A percentile compares a stretch with the other conserved stretches of the same genome.
phyloP scores from a whole-genome alignment of 2,113 vertebrate genomes.

The Pygoscelis antarcticus region DNA sequence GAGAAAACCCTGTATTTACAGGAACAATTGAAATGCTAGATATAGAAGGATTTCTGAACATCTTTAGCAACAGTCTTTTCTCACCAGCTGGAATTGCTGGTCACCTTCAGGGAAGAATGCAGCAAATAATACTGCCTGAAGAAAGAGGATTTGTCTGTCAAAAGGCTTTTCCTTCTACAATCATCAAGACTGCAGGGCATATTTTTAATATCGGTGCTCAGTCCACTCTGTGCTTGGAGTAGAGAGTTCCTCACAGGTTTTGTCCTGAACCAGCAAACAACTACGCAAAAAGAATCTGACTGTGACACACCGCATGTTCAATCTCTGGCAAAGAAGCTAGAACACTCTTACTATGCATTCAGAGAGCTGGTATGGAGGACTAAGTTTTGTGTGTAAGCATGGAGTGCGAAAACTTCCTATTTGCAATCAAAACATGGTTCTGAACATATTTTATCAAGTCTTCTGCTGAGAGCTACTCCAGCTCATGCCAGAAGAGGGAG shows the following conservation, averaged over 20 bases:
- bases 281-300: neutral
- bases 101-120: neutral
- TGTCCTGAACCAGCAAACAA: neutral
- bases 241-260: neutral
- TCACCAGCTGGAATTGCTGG: neutral
- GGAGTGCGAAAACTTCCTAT: neutral
- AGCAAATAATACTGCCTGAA: neutral
- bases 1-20: neutral
- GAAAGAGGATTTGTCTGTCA: neutral
- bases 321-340: neutral
- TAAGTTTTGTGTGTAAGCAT: neutral
- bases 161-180: neutral
- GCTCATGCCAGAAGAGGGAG: constrained; percentile 44
- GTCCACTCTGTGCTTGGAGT: neutral
- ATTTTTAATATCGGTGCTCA: neutral
- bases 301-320: neutral
- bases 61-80: neutral
- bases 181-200: neutral
- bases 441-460: neutral
- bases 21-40: neutral
- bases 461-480: constrained; percentile 48
- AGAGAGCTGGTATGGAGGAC: neutral
- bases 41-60: neutral
- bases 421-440: neutral
- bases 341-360: neutral